These are phyloP conservation scores for Athrips mouffetella DNA, from an alignment of 2,888 invertebrate species.

Conservation along the genomic window DNA sequence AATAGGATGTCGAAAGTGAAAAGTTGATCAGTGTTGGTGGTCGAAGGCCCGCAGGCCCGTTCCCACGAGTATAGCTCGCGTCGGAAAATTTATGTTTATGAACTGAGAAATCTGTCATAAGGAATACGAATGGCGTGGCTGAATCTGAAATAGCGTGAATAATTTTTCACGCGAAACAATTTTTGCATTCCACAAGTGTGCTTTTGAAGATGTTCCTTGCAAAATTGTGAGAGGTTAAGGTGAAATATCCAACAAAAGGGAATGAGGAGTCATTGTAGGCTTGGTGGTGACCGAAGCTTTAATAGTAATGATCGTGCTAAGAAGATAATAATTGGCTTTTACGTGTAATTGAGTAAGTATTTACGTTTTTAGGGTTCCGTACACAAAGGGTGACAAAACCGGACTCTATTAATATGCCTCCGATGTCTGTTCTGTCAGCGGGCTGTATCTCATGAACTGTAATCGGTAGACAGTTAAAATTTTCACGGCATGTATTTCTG, in stretches of 20 bases:
- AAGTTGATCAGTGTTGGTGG: slow-evolving; percentile 72
- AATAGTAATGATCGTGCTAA: too few relatives aligned
- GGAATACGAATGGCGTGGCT: slow-evolving; percentile 66
- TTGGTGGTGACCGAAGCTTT: too few relatives aligned
- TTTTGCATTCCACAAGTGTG: slow-evolving; percentile 28
- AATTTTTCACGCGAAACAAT: slow-evolving; percentile 62
- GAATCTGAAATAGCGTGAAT: slow-evolving; percentile 71
- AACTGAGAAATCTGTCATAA: slow-evolving; percentile 76
- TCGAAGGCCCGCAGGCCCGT: slow-evolving; percentile 63
- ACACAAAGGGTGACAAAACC: too few relatives aligned
- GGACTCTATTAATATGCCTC: too few relatives aligned
- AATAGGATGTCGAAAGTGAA: slow-evolving; percentile 60
- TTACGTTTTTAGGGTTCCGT: too few relatives aligned
- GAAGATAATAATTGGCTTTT: too few relatives aligned
- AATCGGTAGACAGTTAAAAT: too few relatives aligned
- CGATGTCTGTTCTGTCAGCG: too few relatives aligned
- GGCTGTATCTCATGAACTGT: too few relatives aligned
- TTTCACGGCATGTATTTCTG: too few relatives aligned
- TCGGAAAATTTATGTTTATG: slow-evolving; percentile 76
- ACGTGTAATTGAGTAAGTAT: too few relatives aligned
- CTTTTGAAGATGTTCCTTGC: neutral
- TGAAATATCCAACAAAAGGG: neutral
- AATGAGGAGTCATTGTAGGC: too few relatives aligned
- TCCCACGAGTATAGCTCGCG: slow-evolving; percentile 72
- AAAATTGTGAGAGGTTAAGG: neutral